Evolutionary conservation across 1,140 invertebrate genomes (phyloP).

Genomic region (Calosoma granatense): DNA sequence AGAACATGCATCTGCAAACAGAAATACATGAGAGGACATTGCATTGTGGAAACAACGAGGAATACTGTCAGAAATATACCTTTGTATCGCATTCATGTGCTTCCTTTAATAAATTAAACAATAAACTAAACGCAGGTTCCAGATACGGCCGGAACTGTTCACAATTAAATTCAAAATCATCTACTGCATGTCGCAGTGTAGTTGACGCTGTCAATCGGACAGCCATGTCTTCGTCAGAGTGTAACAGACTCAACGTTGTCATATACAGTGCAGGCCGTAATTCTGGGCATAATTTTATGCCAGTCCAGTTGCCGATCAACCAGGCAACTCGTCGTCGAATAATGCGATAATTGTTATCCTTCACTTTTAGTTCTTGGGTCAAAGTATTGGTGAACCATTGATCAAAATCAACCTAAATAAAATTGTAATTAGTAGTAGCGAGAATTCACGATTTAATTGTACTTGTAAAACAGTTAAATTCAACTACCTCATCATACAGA

Average conservation of each 20-base stretch:
- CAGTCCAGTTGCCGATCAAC: conserved; percentile 74
- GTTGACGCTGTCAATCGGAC: conserved; percentile 68
- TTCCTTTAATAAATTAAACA: conserved; percentile 79
- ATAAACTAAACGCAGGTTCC: conserved; percentile 59
- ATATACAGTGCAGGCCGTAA: conserved; percentile 73
- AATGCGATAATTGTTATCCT: conserved; percentile 77
- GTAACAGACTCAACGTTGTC: conserved; percentile 61
- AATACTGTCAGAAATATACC: conserved; percentile 41
- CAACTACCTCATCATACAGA: conserved; percentile 76
- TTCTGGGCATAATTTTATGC: conserved; percentile 71
- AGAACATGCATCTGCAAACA: conserved; percentile 71
- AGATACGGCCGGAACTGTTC: conserved; percentile 78
- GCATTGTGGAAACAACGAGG: conserved; percentile 7
- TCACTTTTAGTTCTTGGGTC: conserved; percentile 69
- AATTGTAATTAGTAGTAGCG: too few relatives aligned
- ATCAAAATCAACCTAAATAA: conserved; percentile 77
- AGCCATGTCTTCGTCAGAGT: conserved; percentile 65
- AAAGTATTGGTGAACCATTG: conserved; percentile 82
- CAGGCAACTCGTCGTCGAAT: conserved; percentile 80
- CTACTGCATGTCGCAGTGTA: conserved; percentile 69
- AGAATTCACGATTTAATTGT: background rate
- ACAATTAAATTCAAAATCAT: conserved; percentile 86
- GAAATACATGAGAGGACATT: conserved; percentile 10
- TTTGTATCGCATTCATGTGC: conserved; percentile 89
- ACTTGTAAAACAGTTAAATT: too few relatives aligned